Percentiles rank a stretch among this genome's conserved stretches.
Evolutionary conservation across 2,888 invertebrate genomes (phyloP).

Genomic region (Himalopsyche kuldschensis): DNA sequence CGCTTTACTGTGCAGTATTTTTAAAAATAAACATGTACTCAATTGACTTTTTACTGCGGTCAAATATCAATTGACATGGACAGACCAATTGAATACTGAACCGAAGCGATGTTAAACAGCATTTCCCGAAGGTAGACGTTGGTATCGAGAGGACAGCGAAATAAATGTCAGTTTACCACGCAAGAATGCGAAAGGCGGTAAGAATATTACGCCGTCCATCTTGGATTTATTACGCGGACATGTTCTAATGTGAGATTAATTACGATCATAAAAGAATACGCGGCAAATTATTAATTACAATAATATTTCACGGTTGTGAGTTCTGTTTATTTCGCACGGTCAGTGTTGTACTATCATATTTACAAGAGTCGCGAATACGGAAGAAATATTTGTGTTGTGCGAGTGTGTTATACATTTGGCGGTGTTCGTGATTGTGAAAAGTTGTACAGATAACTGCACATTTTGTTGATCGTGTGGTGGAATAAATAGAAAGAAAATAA

Average conservation of each 20-base stretch:
- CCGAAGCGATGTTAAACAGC: background rate
- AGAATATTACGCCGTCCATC: background rate
- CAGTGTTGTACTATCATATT: background rate
- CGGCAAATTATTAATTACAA: background rate
- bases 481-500: background rate
- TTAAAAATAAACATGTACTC: no score
- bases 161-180: conserved; percentile 6
- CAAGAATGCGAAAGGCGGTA: background rate
- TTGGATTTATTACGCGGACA: background rate
- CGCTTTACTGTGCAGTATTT: no score
- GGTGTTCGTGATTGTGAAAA: background rate
- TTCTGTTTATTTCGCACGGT: background rate
- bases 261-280: background rate
- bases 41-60: no score
- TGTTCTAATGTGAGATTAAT: background rate
- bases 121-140: background rate
- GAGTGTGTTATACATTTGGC: background rate
- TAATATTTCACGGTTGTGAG: background rate
- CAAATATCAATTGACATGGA: no score
- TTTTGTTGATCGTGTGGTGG: background rate
- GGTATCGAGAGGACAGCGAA: background rate
- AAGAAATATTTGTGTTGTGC: background rate
- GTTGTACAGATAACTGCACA: background rate
- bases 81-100: background rate
- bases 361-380: background rate